Evolutionary conservation across 2,888 invertebrate genomes (phyloP).

Genomic region (Seira musarum): DNA sequence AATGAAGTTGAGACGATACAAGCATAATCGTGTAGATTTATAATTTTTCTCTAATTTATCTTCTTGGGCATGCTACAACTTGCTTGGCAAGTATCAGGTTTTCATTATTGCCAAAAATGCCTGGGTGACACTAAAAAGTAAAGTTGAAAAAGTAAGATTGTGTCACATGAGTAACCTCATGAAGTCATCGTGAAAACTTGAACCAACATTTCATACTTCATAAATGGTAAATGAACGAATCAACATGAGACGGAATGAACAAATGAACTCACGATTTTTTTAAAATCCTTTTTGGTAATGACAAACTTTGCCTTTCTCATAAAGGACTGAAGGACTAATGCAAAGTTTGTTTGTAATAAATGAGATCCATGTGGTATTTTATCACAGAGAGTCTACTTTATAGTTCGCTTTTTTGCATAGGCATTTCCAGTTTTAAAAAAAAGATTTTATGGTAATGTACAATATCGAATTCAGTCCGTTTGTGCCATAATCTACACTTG

Average conservation of each 20-base stretch:
- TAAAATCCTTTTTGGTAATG: background rate
- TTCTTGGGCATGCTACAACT: constrained; percentile 11
- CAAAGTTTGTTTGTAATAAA: background rate
- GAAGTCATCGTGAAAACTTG: constrained; percentile 13
- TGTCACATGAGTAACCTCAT: background rate
- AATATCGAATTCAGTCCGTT: background rate
- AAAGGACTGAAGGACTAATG: constrained; percentile 6
- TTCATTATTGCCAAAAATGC: constrained; percentile 9
- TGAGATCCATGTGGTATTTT: background rate
- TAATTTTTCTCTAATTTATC: background rate
- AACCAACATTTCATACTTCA: background rate
- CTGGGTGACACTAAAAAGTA: background rate
- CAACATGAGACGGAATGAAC: background rate
- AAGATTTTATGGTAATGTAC: background rate
- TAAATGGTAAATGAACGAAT: background rate
- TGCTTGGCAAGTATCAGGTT: background rate
- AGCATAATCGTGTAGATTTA: background rate
- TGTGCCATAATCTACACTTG: background rate
- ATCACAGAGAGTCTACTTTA: no score
- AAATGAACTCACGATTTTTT: background rate
- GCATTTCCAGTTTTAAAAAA: no score
- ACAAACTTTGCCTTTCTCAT: background rate
- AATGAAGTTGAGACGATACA: background rate
- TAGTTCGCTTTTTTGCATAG: no score
- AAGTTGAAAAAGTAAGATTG: background rate